Percentiles rank a stretch among this genome's conserved stretches.
These are phyloP conservation scores for Asarcornis scutulata DNA, from an alignment of 2,113 vertebrate genomes.

Conservation along the genomic window DNA sequence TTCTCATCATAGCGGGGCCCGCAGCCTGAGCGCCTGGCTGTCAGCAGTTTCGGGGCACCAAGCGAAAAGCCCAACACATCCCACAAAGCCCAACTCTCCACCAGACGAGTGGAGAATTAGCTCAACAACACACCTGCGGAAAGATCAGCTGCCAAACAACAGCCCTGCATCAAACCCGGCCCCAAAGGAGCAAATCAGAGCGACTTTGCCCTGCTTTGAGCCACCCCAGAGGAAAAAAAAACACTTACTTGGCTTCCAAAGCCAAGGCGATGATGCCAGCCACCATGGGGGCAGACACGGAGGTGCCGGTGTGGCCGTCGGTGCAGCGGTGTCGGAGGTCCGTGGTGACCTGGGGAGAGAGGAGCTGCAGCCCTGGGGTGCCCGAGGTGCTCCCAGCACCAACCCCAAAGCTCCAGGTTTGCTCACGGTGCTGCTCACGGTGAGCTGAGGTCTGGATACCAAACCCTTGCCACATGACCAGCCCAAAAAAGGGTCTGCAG, in stretches of 20 bases:
- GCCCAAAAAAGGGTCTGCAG: neutral
- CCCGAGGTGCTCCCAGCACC: rapidly evolving
- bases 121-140: conserved; percentile 32
- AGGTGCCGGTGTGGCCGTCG: conserved; percentile 81
- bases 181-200: neutral
- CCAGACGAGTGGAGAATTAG: conserved; percentile 11
- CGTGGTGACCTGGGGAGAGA: conserved; percentile 76
- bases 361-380: neutral
- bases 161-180: neutral
- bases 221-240: neutral
- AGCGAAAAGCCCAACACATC: conserved; percentile 1
- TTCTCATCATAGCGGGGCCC: neutral
- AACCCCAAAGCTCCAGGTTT: neutral
- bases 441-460: neutral
- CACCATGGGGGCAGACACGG: conserved; percentile 83
- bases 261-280: conserved; percentile 82
- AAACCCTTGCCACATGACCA: rapidly evolving
- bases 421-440: neutral
- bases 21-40: neutral
- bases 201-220: neutral
- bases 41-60: neutral
- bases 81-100: neutral
- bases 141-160: conserved; percentile 7
- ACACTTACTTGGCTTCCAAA: conserved; percentile 82
- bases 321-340: conserved; percentile 82